Base-by-base conservation (phyloP, 1,140 invertebrate species). In the Linepithema humile region DNA sequence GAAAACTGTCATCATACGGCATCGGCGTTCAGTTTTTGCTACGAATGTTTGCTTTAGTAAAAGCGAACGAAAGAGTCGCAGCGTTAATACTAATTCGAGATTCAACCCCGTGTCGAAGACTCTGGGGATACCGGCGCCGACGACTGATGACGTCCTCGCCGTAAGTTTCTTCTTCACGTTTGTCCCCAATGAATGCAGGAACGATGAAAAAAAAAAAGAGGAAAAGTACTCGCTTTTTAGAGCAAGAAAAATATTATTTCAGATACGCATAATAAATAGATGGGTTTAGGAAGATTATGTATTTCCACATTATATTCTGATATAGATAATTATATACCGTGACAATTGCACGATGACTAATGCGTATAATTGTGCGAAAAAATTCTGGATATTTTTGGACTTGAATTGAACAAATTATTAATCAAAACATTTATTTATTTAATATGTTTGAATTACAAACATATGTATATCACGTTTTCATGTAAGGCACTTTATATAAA, bases 181-280 rank as follows among this genome's bases (percentile, higher is more conserved):
- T 20, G 10, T 35, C 50, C 60, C 40, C 26, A 20, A 10, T 43
- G 29, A 26, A 43, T 15, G 43, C 29, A 1, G 10, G 23, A 32
- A 60, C 5, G 40, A 50, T 10, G 74, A 32, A 45, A 12, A 50
- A 53, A 60, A 60, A 29, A n/a, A n/a, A 40, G 70, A 72, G 45
- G 48, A 53, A 72, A 20, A 83, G 75, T 69, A 45, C 84, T 83
- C 83, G 77, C 86, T 88, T 89, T 89, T 89, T 89, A 74, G 88
- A 90, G 86, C 87, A 90, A 87, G 80, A 89, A 88, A 91, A 91
- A 92, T 90, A 90, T 91, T 90, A 69, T 91, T 84, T 85, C 72
- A 90, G 86, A 91, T 91, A 88, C 64, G 72, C 82, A 84, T 87
- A 29, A 40, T 64, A 53, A 78, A 78, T 43, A 78, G 62, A 55